A percentile compares a stretch with the other conserved stretches of the same genome.
These are phyloP conservation scores for Parotocinclus haroldoi DNA, from an alignment of 2,797 vertebrate genomes.

Conservation along the genomic window DNA sequence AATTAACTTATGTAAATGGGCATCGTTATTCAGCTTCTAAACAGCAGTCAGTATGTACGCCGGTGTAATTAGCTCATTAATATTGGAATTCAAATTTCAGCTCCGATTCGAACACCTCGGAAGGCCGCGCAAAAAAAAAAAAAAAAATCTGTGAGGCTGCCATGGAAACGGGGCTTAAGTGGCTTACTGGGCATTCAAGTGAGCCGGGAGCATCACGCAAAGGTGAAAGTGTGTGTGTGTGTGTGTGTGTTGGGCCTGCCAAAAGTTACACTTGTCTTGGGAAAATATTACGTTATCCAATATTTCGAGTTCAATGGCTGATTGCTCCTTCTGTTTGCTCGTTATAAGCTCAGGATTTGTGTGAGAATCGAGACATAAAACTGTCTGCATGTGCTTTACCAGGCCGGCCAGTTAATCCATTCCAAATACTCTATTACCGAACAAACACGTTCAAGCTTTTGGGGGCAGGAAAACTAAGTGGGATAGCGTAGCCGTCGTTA, in stretches of 20 bases:
- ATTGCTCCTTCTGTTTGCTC: conserved; percentile 26
- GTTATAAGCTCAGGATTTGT: conserved; percentile 15
- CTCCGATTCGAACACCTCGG: conserved; percentile 44
- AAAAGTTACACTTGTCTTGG: conserved; percentile 19
- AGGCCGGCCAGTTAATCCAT: too few relatives aligned
- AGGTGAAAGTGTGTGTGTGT: conserved; percentile 20
- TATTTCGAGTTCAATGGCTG: conserved; percentile 40
- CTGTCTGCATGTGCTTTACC: conserved; percentile 21
- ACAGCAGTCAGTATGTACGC: conserved; percentile 50
- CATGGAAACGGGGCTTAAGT: conserved; percentile 44
- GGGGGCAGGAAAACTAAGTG: too few relatives aligned
- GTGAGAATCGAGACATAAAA: conserved; percentile 1
- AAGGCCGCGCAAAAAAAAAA: conserved; percentile 6
- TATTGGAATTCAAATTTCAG: conserved; percentile 45
- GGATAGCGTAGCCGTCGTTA: too few relatives aligned
- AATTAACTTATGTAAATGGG: conserved; percentile 58
- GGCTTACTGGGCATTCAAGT: conserved; percentile 30
- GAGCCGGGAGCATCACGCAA: conserved; percentile 22
- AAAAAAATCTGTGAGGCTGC: conserved; percentile 50
- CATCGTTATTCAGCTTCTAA: conserved; percentile 44
- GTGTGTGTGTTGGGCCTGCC: neutral
- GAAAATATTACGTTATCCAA: conserved; percentile 37
- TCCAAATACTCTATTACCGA: too few relatives aligned
- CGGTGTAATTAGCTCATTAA: conserved; percentile 61
- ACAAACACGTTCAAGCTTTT: too few relatives aligned